Evolutionary conservation across 2,113 vertebrate species (phyloP).

Genomic region (Etia nguti): DNA sequence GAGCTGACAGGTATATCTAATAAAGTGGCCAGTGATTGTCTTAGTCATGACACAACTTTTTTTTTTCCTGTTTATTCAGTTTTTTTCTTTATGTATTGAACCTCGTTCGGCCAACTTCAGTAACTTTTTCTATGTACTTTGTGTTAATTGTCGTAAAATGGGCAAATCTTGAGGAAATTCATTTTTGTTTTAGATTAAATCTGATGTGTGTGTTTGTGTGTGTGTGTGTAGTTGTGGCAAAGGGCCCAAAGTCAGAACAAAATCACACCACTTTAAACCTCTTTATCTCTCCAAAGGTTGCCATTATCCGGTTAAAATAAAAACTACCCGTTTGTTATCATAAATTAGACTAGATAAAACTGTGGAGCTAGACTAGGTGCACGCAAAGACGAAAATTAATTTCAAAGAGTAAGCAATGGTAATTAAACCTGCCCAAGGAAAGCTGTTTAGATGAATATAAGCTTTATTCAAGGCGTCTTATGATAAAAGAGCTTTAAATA

Average conservation of each 20-base stretch:
- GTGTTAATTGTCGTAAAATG: not conserved
- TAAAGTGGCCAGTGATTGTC: not conserved
- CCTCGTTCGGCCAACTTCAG: not conserved
- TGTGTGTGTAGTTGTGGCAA: not conserved
- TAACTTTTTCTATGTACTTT: not conserved
- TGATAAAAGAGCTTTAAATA: not conserved
- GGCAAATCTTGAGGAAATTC: not conserved
- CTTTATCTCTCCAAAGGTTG: not conserved
- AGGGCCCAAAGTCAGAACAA: not conserved
- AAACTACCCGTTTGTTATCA: not conserved
- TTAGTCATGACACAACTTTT: not conserved
- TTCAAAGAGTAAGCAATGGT: not conserved
- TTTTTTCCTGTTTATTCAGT: not conserved
- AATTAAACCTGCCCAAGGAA: constrained; percentile 5
- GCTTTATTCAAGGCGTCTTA: not conserved
- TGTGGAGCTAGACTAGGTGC: not conserved
- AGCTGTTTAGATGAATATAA: not conserved
- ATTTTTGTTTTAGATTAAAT: not conserved
- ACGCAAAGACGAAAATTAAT: not conserved
- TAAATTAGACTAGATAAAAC: not conserved
- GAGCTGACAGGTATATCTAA: not conserved
- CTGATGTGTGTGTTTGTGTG: not conserved
- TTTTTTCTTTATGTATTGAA: not conserved
- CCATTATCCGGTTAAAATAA: not conserved
- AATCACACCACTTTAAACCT: not conserved